Evolutionary conservation across 2,113 vertebrate genomes (phyloP).

Genomic region (Myrmecobius fasciatus): DNA sequence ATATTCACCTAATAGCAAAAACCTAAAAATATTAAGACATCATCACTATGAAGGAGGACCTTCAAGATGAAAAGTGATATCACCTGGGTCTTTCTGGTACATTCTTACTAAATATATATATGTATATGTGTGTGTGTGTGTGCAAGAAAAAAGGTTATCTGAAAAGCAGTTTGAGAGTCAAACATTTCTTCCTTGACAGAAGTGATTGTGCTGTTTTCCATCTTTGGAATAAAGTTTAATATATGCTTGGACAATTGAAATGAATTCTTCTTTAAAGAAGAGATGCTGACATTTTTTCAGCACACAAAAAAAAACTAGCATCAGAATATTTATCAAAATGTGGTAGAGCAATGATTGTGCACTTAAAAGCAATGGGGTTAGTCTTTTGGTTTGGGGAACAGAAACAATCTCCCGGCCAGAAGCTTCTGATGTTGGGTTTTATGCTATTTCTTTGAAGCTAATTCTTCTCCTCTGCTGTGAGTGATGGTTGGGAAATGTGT

Average conservation of each 20-base stretch:
- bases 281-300: constrained; percentile 23
- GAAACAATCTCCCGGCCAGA: constrained; percentile 51
- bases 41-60: neutral
- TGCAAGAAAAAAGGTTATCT: neutral
- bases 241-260: constrained; percentile 13
- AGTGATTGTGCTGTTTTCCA: neutral
- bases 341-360: neutral
- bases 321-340: constrained; percentile 18
- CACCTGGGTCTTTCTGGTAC: neutral
- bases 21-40: neutral
- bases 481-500: constrained; percentile 1
- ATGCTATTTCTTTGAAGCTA: constrained; percentile 63
- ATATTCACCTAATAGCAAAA: neutral
- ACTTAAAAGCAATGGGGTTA: constrained; percentile 4
- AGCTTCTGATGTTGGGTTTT: constrained; percentile 59
- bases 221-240: constrained; percentile 14
- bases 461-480: constrained; percentile 38
- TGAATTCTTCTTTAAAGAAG: neutral
- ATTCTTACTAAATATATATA: neutral
- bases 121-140: no score
- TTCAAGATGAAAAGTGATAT: neutral
- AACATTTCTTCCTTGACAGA: neutral
- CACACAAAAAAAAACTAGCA: neutral
- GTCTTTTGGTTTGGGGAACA: constrained; percentile 34
- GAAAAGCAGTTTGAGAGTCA: neutral